These are phyloP conservation scores for Apocrypta bakeri DNA, from an alignment of 1,140 invertebrate species.

Conservation along the genomic window DNA sequence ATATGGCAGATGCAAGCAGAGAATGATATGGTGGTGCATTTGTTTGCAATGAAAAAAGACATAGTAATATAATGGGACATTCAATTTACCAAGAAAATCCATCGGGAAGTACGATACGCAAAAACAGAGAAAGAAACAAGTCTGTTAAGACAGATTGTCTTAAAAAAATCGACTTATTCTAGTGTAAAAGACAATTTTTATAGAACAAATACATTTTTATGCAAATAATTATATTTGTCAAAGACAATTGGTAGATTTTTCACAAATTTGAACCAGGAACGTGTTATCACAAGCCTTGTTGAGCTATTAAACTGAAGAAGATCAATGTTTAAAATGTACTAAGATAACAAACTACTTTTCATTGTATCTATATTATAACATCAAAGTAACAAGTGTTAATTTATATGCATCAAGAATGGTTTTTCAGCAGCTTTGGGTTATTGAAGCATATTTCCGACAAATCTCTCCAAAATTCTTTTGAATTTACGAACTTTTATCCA, in stretches of 20 bases:
- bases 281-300: constrained; percentile 7
- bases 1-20: constrained; percentile 64
- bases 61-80: constrained; percentile 70
- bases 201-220: background rate
- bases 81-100: constrained; percentile 76
- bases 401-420: no score
- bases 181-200: constrained; percentile 7
- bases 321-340: constrained; percentile 10
- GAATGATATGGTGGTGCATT: constrained; percentile 51
- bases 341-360: constrained; percentile 3
- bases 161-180: constrained; percentile 41
- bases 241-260: background rate
- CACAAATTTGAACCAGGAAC: background rate
- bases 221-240: background rate
- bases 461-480: no score
- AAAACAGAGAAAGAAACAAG: constrained; percentile 73
- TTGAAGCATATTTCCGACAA: no score
- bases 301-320: constrained; percentile 26
- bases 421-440: no score
- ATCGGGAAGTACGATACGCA: constrained; percentile 73
- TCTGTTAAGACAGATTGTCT: constrained; percentile 49
- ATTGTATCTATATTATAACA: constrained; percentile 7
- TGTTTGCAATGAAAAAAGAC: constrained; percentile 59
- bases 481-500: background rate
- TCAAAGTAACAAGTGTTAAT: no score